These are phyloP conservation scores for Zelleria hepariella DNA, from an alignment of 2,888 invertebrate genomes.

Conservation along the genomic window DNA sequence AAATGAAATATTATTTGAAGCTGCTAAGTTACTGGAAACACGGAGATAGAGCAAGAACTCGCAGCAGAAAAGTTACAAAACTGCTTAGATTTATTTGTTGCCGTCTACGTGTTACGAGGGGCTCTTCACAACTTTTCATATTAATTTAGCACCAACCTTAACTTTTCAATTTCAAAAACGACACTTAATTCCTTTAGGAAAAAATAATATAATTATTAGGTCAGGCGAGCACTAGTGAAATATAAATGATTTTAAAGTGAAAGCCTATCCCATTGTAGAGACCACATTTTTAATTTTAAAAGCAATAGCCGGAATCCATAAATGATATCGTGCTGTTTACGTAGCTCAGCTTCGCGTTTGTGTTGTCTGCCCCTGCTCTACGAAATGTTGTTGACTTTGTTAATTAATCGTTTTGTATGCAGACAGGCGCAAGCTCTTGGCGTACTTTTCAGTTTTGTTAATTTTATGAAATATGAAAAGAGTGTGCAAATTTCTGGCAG, in stretches of 20 bases:
- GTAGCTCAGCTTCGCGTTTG: not conserved
- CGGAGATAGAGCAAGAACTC: slow-evolving; percentile 24
- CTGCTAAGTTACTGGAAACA: not conserved
- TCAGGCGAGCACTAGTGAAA: not conserved
- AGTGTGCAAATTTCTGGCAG: slow-evolving; percentile 14
- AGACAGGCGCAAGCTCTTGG: slow-evolving; percentile 34
- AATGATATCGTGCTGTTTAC: not conserved
- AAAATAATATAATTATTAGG: not conserved
- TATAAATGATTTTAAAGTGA: not conserved
- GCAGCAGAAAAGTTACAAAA: slow-evolving; percentile 29
- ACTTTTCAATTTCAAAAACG: slow-evolving; percentile 26
- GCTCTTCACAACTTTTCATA: slow-evolving; percentile 19
- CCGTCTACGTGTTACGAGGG: slow-evolving; percentile 22
- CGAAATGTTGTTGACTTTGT: slow-evolving; percentile 55
- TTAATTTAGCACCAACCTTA: slow-evolving; percentile 25
- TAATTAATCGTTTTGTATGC: slow-evolving; percentile 66
- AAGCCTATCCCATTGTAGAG: not conserved
- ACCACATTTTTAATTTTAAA: not conserved
- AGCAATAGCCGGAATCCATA: not conserved
- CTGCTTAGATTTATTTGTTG: slow-evolving; percentile 37
- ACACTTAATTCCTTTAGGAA: not conserved
- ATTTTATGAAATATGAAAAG: slow-evolving; percentile 22
- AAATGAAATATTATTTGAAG: not conserved
- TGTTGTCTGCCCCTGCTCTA: slow-evolving; percentile 9
- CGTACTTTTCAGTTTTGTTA: slow-evolving; percentile 26